Evolutionary conservation across 2,113 vertebrate genomes (phyloP).

Genomic region (Synodontis membranacea): DNA sequence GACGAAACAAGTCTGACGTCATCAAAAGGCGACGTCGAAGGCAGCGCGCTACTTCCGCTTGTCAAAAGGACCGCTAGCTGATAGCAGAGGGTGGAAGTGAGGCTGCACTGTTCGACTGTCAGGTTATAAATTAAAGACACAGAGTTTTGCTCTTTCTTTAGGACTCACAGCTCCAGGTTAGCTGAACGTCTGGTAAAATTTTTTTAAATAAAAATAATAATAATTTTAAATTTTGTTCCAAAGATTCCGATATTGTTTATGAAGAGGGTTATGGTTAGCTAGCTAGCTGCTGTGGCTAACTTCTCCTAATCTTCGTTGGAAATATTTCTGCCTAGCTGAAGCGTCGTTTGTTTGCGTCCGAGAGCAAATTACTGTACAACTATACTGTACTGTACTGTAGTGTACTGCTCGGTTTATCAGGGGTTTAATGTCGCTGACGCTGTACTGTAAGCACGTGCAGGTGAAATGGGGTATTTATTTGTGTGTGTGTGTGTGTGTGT

Average conservation of each 20-base stretch:
- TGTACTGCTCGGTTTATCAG: too few species aligned
- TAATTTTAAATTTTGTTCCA: too few species aligned
- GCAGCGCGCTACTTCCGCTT: neutral
- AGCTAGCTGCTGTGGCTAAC: conserved; percentile 6
- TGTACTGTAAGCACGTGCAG: neutral
- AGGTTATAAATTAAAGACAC: neutral
- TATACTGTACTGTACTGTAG: too few species aligned
- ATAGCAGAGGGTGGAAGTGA: too few species aligned
- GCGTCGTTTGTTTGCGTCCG: too few species aligned
- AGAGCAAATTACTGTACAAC: neutral
- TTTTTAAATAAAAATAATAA: too few species aligned
- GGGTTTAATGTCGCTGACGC: neutral
- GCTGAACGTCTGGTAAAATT: neutral
- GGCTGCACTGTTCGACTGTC: neutral
- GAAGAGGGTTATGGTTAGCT: neutral
- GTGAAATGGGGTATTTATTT: too few species aligned
- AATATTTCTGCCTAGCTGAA: neutral
- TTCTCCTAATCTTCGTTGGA: neutral
- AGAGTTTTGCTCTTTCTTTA: neutral
- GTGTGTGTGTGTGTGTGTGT: too few species aligned
- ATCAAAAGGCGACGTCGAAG: neutral
- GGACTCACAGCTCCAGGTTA: too few species aligned
- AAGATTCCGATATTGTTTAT: neutral
- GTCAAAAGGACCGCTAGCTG: neutral
- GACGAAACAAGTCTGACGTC: conserved; percentile 13